Evolutionary conservation across 2,113 vertebrate genomes (phyloP).

Genomic region (Campylomormyrus numenius): DNA sequence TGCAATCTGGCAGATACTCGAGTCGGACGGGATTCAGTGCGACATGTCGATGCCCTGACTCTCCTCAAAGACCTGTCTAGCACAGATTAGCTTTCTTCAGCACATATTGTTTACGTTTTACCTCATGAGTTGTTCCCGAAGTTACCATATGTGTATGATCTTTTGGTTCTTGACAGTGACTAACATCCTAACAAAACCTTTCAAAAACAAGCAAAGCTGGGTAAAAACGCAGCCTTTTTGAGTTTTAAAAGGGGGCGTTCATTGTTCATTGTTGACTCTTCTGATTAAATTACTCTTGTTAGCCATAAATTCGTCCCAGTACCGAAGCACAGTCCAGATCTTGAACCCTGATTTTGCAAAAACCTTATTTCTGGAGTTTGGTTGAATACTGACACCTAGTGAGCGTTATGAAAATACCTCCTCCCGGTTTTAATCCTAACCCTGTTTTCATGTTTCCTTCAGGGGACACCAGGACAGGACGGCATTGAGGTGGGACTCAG

Average conservation of each 20-base stretch:
- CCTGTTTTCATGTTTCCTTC: neutral
- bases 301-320: neutral
- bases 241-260: neutral
- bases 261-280: neutral
- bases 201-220: neutral
- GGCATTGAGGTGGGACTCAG: conserved; percentile 50
- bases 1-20: neutral
- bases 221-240: neutral
- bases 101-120: neutral
- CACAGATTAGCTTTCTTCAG: neutral
- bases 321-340: neutral
- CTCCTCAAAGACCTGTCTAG: neutral
- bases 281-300: neutral
- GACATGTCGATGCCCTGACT: neutral
- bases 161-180: neutral
- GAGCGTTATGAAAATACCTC: neutral
- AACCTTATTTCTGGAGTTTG: neutral
- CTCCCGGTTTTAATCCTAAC: neutral
- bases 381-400: conserved; percentile 26
- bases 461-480: conserved; percentile 59
- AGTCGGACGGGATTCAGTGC: neutral
- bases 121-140: neutral
- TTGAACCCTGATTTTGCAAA: neutral
- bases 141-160: neutral
- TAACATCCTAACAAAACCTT: neutral